A percentile compares a stretch with the other conserved stretches of the same genome.
These are phyloP conservation scores for Myanophis thanlyinensis DNA, from an alignment of 2,113 vertebrate genomes.

Conservation along the genomic window DNA sequence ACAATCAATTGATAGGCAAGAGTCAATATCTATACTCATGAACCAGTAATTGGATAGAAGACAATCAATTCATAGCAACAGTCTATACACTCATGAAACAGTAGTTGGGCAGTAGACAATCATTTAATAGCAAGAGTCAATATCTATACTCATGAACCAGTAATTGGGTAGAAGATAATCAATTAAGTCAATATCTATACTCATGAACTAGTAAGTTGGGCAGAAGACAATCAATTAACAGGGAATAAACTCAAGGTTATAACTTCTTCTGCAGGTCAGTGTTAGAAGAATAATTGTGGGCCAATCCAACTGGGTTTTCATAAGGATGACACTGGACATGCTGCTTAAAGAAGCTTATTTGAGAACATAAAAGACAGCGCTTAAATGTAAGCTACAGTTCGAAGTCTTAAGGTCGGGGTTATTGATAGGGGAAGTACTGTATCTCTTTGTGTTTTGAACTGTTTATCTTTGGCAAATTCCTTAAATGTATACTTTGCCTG, in stretches of 20 bases:
- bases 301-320: not conserved
- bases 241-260: not conserved
- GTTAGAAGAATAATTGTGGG: not conserved
- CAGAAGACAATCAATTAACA: not conserved
- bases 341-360: not conserved
- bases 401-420: not conserved
- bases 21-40: not conserved
- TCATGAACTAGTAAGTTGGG: too few species aligned
- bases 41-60: not conserved
- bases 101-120: too few species aligned
- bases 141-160: too few species aligned
- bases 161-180: too few species aligned
- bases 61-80: not conserved
- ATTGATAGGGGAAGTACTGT: not conserved
- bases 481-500: not conserved
- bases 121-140: too few species aligned
- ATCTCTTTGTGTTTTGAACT: not conserved
- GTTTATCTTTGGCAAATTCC: not conserved
- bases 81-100: too few species aligned
- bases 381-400: not conserved
- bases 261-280: not conserved
- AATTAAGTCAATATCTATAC: too few species aligned
- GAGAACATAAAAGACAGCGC: not conserved
- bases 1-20: not conserved
- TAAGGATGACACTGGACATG: not conserved